Evolutionary conservation across 2,113 vertebrate genomes (phyloP), one percentile per base, ranked within the genome.

Genomic region (Suricata suricatta): DNA sequence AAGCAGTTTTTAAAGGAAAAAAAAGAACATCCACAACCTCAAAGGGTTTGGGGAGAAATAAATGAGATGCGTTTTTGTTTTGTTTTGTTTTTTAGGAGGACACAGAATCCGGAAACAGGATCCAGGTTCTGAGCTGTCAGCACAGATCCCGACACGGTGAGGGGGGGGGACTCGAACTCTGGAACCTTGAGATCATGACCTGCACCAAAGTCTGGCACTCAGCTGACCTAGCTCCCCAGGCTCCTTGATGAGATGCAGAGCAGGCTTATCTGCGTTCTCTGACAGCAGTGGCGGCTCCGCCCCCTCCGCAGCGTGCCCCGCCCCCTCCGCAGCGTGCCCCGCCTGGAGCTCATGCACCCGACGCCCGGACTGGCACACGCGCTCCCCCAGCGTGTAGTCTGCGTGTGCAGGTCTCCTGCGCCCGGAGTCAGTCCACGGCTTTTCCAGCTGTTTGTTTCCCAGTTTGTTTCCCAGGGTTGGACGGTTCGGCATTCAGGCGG

Each of bases 261-360:
- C 38, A 23, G 80, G 47, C 17, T 19, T 13, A 14, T 2, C 2
- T 16, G 2, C 6, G 9, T 9, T 41, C 38, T 23, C 29, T 1
- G 15, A n/a, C 0, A 0, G 5, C 27, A 2, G 25, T 0, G 11
- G 8, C 0, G 25, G 15, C 27, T 11, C 29, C 6, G 0, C 13
- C 9, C 21, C 54, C 35, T 52, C 33, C 16, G 9, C 9, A 2
- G 4, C 2, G 16, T 2, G 0, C 17, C 13, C 6, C 47, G 17
- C 54, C 14, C 31, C 38, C 8, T 41, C 41, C 41, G 41, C 41
- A 5, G 41, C 41, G 16, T 2, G 0, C 17, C 13, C 6, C 35
- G 17, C 54, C 14, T n/a, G 33, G 5, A 0, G 44, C 27, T 77
- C 44, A 8, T 4, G 14, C 27, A 4, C 1, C 44, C 10, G 27